Conservation (phyloP, 2,888 invertebrate genomes). For the Limnephilus rhombicus region DNA sequence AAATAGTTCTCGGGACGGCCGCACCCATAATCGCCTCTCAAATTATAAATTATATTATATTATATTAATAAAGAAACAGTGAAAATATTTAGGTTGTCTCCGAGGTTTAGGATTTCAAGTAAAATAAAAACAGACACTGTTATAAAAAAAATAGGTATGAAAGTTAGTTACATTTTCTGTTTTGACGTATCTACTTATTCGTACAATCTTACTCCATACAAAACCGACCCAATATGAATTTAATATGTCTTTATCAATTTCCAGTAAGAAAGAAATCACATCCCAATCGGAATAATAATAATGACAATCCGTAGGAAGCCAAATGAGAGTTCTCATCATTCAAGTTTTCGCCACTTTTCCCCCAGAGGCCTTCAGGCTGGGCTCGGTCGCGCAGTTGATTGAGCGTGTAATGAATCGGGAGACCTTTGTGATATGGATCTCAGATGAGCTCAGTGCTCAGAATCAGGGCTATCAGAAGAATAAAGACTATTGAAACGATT, state of each 20-base stretch:
- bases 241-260: not conserved
- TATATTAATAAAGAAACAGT: too few species aligned
- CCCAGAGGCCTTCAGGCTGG: constrained; percentile 3
- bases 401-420: constrained; percentile 64
- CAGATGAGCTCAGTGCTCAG: not conserved
- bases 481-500: not conserved
- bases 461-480: constrained; percentile 14
- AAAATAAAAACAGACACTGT: too few species aligned
- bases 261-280: constrained; percentile 24
- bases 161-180: too few species aligned
- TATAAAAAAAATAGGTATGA: too few species aligned
- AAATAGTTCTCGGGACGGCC: too few species aligned
- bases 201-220: too few species aligned
- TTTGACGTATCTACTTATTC: too few species aligned
- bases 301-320: not conserved
- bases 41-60: too few species aligned
- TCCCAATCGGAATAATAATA: constrained; percentile 33
- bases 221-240: not conserved
- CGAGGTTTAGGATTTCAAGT: too few species aligned
- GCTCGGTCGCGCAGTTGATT: constrained; percentile 57
- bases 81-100: too few species aligned
- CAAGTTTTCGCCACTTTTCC: constrained; percentile 43
- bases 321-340: constrained; percentile 47
- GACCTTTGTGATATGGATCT: constrained; percentile 61
- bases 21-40: too few species aligned